Base-by-base conservation (phyloP, 2,797 vertebrate species). In the Atherinosoma microstoma region DNA sequence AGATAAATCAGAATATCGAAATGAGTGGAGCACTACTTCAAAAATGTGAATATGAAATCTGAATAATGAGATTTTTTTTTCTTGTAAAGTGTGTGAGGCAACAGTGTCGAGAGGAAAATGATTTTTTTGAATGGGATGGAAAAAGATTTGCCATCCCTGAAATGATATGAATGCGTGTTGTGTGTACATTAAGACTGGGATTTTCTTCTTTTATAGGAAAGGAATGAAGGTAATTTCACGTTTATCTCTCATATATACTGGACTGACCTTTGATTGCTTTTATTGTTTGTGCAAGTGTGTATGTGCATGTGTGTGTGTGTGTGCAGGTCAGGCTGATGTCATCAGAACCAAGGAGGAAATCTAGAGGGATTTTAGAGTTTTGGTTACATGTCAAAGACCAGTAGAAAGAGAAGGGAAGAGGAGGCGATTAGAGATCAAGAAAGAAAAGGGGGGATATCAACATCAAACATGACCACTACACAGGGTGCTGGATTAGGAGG, bases 391-490 rank as follows among this genome's bases (percentile, higher is more conserved):
- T 87, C 70, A 91, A 68, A 92, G 80, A 93, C 66, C 87, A 79
- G 88, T 69, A 87, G 84, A 90, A 72, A 84, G 80, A 86, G 75
- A 76, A 75, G 70, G 78, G 83, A 59, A 87, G 75, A 89, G 79
- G 78, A 84, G 67, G 80, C 73, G 82, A 80, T 84, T 83, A 84
- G 79, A 92, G 75, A 82, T 70, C 9, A 85, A 91, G 80, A 86
- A 82, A 91, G 82, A 92, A 89, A 87, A 69, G 70, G 92, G 86
- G 90, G 94, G 84, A 84, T 88, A 94, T 94, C 87, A 92, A 96
- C 96, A 96, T 95, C 94, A 95, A 96, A 96, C 95, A 96, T 94
- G 95, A 94, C 92, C 85, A 96, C 95, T 94, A 95, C 94, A 96
- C 95, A 95, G 91, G 94, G 95, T 95, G 95, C 95, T 89, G 94